A percentile compares a stretch with the other conserved stretches of the same genome.
These are phyloP conservation scores for Sarcophilus harrisii DNA, from an alignment of 2,797 vertebrate species.

Conservation along the genomic window DNA sequence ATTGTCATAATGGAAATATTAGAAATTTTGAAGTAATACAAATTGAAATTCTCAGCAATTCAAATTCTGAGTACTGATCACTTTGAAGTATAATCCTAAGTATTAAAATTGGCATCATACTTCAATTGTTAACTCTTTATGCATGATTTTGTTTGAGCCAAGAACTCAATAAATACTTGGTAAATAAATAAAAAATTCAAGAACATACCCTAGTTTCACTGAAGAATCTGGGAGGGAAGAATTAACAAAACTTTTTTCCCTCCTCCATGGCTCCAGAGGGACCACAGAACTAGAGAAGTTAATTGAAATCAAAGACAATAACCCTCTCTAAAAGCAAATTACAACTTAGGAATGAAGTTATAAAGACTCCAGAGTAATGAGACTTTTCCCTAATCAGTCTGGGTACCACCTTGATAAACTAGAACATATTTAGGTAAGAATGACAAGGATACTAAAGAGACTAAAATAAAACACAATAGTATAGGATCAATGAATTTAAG, in stretches of 20 bases:
- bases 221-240: not conserved
- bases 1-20: not conserved
- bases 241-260: not conserved
- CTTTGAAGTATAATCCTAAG: not conserved
- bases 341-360: not conserved
- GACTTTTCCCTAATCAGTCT: not conserved
- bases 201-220: not conserved
- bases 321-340: not conserved
- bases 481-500: not conserved
- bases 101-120: not conserved
- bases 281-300: not conserved
- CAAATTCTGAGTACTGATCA: not conserved
- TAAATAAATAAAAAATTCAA: not conserved
- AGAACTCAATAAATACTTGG: constrained; percentile 4
- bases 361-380: not conserved
- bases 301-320: not conserved
- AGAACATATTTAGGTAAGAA: not conserved
- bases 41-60: not conserved
- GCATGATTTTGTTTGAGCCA: constrained; percentile 20
- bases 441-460: not conserved
- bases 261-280: not conserved
- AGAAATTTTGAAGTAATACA: not conserved
- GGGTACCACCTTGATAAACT: not conserved
- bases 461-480: not conserved
- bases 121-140: not conserved